These are phyloP conservation scores for Lindbergichthys nudifrons DNA, from an alignment of 2,797 vertebrate genomes.

Conservation along the genomic window DNA sequence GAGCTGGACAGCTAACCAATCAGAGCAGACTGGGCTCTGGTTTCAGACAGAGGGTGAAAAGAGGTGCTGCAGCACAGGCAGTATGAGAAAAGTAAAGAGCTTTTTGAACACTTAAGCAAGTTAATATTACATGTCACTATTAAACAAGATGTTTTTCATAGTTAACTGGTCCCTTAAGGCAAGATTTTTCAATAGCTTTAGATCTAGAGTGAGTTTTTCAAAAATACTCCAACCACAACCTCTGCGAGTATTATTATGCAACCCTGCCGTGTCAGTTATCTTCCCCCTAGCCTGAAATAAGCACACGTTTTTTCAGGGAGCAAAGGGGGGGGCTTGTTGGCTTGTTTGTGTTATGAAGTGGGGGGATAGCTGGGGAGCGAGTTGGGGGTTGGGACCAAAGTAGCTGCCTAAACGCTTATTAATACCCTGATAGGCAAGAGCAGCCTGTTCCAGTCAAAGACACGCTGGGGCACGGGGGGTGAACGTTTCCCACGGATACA, in stretches of 20 bases:
- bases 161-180: too few relatives aligned
- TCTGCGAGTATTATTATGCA: constrained; percentile 49
- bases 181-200: neutral
- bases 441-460: constrained; percentile 74
- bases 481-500: constrained; percentile 55
- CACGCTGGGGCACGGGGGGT: constrained; percentile 24
- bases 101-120: too few relatives aligned
- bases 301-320: constrained; percentile 40
- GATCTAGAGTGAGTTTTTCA: neutral
- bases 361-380: constrained; percentile 20
- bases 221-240: constrained; percentile 1
- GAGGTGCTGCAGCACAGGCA: too few relatives aligned
- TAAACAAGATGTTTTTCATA: too few relatives aligned
- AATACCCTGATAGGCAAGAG: constrained; percentile 79
- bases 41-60: too few relatives aligned
- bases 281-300: constrained; percentile 63
- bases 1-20: too few relatives aligned
- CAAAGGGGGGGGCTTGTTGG: constrained; percentile 24
- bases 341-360: constrained; percentile 70
- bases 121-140: too few relatives aligned
- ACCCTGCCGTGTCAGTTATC: constrained; percentile 44
- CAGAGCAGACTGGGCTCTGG: too few relatives aligned
- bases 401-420: constrained; percentile 78
- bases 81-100: too few relatives aligned
- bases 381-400: constrained; percentile 63